phyloP scores from a whole-genome alignment of 35 echinoderm and acorn worm genomes.

The Anneissia japonica region DNA sequence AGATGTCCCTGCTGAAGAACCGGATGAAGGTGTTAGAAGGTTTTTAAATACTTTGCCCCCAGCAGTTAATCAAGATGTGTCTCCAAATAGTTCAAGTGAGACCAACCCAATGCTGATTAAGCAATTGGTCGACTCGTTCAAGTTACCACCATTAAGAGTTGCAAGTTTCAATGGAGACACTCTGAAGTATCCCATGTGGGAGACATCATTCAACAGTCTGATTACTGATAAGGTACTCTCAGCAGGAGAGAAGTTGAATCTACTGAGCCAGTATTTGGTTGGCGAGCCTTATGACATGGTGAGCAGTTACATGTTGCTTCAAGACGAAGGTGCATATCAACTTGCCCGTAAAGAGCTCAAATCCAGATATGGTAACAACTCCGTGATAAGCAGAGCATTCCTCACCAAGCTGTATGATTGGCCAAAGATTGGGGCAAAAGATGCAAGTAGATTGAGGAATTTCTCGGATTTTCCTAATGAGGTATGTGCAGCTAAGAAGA shows the following conservation, averaged over 20 bases:
- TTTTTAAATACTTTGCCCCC: too few species aligned
- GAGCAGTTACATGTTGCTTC: neutral
- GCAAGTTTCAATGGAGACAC: neutral
- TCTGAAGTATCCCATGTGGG: neutral
- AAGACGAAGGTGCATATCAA: neutral
- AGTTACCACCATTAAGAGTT: neutral
- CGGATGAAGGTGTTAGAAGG: too few species aligned
- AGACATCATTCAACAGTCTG: neutral
- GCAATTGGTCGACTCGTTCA: neutral
- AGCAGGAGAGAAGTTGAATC: neutral
- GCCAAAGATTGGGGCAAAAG: constrained; percentile 37
- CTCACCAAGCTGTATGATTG: constrained; percentile 43
- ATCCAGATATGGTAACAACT: constrained; percentile 52
- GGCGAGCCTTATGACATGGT: neutral
- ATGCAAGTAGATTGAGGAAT: constrained; percentile 42
- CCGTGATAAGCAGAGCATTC: constrained; percentile 49
- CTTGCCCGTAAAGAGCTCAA: constrained; percentile 34
- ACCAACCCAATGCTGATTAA: too few species aligned
- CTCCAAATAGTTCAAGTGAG: too few species aligned
- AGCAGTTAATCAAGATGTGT: too few species aligned
- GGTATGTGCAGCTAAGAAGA: constrained; percentile 31
- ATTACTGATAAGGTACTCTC: neutral
- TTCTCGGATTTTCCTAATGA: constrained; percentile 47
- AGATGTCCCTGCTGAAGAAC: too few species aligned
- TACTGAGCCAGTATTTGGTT: neutral